phyloP scores from a whole-genome alignment of 1,140 invertebrate species.

The Drosophila subobscura region DNA sequence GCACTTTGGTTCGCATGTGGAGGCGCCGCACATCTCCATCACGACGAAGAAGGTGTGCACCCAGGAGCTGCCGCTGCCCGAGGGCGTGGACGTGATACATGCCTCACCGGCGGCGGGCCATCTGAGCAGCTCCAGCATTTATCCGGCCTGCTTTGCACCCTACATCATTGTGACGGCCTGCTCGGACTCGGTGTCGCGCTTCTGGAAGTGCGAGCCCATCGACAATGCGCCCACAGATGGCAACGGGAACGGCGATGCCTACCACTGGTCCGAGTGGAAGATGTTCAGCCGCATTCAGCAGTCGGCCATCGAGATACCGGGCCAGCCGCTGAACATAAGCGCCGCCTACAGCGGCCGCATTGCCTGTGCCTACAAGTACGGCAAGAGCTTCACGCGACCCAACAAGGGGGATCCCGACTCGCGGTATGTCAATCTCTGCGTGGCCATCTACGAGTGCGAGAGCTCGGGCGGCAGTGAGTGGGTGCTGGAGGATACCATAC shows the following conservation, averaged over 20 bases:
- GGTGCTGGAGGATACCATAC: conserved; percentile 99
- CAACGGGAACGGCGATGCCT: conserved; percentile 85
- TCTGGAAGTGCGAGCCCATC: conserved; percentile 91
- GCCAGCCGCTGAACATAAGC: conserved; percentile 95
- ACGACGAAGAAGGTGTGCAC: conserved; percentile 91
- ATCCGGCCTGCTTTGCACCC: conserved; percentile 98
- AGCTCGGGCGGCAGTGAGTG: conserved; percentile 99
- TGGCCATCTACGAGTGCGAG: conserved; percentile 99
- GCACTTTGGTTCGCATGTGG: conserved; percentile 54
- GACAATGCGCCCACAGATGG: conserved; percentile 33
- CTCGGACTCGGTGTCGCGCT: conserved; percentile 91
- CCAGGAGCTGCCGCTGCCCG: conserved; percentile 92
- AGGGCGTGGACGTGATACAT: conserved; percentile 95
- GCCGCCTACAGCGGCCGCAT: conserved; percentile 98
- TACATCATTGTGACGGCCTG: conserved; percentile 98
- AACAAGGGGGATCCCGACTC: conserved; percentile 91
- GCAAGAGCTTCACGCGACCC: conserved; percentile 92
- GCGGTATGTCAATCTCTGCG: conserved; percentile 95
- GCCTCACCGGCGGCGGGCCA: conserved; percentile 97
- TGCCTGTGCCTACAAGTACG: conserved; percentile 97
- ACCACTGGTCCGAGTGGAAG: conserved; percentile 94
- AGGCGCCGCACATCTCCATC: conserved; percentile 86
- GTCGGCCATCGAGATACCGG: conserved; percentile 93
- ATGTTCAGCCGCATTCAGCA: conserved; percentile 93
- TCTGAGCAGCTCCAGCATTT: conserved; percentile 98